A percentile compares a stretch with the other conserved stretches of the same genome.
Evolutionary conservation across 2,888 invertebrate species (phyloP).

Genomic region (Stomorhina lunata): DNA sequence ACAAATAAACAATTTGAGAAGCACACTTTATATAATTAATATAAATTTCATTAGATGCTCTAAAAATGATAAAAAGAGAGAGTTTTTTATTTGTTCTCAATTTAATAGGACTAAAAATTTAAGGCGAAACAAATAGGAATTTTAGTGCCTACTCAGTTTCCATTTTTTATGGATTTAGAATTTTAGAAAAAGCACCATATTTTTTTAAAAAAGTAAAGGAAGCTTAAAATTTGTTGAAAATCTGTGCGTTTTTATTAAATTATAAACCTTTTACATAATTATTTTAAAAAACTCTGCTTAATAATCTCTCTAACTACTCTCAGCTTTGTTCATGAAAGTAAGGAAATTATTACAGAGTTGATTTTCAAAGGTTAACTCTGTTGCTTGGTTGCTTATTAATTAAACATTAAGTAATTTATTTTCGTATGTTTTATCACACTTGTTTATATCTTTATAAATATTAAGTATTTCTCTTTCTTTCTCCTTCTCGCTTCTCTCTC

Average conservation of each 20-base stretch:
- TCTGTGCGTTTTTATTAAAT: slow-evolving; percentile 37
- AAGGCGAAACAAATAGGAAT: not conserved
- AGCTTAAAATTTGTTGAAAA: not conserved
- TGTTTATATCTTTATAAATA: slow-evolving; percentile 14
- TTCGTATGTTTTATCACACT: slow-evolving; percentile 56
- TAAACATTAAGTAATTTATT: slow-evolving; percentile 39
- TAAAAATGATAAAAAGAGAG: not conserved
- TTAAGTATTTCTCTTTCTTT: slow-evolving; percentile 16
- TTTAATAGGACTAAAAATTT: not conserved
- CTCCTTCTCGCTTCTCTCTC: not conserved
- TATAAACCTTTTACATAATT: not conserved
- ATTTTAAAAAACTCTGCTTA: slow-evolving; percentile 1
- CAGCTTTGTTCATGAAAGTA: slow-evolving; percentile 55
- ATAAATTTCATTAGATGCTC: not conserved
- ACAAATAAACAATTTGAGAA: not conserved
- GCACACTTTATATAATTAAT: slow-evolving; percentile 35
- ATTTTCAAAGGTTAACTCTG: slow-evolving; percentile 20
- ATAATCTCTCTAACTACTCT: slow-evolving; percentile 62
- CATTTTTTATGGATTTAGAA: not conserved
- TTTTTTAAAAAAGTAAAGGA: slow-evolving; percentile 24
- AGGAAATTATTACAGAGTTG: slow-evolving; percentile 56
- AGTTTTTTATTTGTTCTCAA: not conserved
- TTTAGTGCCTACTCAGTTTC: slow-evolving; percentile 15
- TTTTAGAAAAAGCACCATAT: slow-evolving; percentile 56
- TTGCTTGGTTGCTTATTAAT: slow-evolving; percentile 23